Conservation (phyloP, 2,113 vertebrate species). For the Pycnonotus jocosus region DNA sequence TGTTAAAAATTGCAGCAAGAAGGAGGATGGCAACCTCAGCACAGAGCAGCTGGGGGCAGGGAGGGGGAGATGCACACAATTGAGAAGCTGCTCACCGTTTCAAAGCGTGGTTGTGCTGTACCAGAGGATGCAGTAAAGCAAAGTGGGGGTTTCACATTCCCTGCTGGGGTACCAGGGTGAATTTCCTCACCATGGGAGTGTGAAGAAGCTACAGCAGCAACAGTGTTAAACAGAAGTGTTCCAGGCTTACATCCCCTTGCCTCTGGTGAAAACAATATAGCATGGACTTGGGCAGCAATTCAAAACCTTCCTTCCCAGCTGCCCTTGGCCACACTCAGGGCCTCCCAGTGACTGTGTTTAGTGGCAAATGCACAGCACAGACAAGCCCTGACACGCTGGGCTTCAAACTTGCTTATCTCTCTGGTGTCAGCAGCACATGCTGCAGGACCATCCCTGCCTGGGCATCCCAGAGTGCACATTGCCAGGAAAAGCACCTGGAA, state of each 20-base stretch:
- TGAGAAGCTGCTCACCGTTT: background rate
- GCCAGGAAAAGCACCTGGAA: background rate
- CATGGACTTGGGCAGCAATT: background rate
- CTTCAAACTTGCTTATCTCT: background rate
- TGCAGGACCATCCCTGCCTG: background rate
- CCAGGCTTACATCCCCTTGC: background rate
- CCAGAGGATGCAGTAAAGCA: background rate
- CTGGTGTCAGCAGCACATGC: background rate
- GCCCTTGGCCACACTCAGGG: background rate
- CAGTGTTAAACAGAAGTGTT: background rate
- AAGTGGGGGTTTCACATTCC: background rate
- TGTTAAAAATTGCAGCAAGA: background rate
- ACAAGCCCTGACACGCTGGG: accelerated
- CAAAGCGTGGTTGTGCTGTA: background rate
- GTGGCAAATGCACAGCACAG: background rate
- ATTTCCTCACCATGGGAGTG: background rate
- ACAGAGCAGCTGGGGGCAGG: background rate
- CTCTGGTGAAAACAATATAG: background rate
- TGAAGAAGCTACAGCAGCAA: background rate
- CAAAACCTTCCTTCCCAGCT: background rate
- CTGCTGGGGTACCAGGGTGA: background rate
- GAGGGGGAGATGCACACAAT: background rate
- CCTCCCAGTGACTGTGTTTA: background rate
- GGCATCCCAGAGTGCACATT: accelerated
- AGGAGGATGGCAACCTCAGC: background rate